These are phyloP conservation scores for Tethya wilhelma DNA, from an alignment of 37 sponge, comb jelly and placozoan species.

Conservation along the genomic window DNA sequence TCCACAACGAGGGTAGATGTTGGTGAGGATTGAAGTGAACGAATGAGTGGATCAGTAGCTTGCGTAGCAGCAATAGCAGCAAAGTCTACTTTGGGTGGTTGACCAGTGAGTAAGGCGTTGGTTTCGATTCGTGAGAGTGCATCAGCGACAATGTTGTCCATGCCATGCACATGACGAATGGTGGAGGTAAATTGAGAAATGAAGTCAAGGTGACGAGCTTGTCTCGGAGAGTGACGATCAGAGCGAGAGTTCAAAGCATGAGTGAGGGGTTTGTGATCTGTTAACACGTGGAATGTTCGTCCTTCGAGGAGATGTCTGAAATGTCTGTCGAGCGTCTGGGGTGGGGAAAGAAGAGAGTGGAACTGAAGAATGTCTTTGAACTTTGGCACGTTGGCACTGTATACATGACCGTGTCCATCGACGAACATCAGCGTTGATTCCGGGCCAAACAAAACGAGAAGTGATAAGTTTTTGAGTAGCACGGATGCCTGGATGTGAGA, in stretches of 20 bases:
- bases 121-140: conserved; percentile 65
- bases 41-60: conserved; percentile 35
- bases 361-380: conserved; percentile 50
- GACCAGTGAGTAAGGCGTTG: conserved; percentile 33
- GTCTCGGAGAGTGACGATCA: conserved; percentile 45
- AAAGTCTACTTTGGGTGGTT: conserved; percentile 45
- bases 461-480: conserved; percentile 73
- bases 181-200: conserved; percentile 71
- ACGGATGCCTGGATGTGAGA: conserved; percentile 71
- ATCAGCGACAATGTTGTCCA: conserved; percentile 60
- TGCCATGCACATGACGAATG: conserved; percentile 53
- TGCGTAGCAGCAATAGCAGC: conserved; percentile 54
- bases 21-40: conserved; percentile 26
- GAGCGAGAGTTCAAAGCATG: conserved; percentile 33
- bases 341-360: conserved; percentile 36
- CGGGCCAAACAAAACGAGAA: conserved; percentile 64
- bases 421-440: conserved; percentile 57
- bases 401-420: conserved; percentile 51
- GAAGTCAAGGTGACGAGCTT: conserved; percentile 64
- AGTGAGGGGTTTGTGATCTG: conserved; percentile 75
- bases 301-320: conserved; percentile 74
- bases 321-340: conserved; percentile 68
- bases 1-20: conserved; percentile 30
- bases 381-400: conserved; percentile 67
- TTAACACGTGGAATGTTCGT: conserved; percentile 47